Base-by-base conservation (phyloP, 2,797 vertebrate genomes). In the Sardinella longiceps region DNA sequence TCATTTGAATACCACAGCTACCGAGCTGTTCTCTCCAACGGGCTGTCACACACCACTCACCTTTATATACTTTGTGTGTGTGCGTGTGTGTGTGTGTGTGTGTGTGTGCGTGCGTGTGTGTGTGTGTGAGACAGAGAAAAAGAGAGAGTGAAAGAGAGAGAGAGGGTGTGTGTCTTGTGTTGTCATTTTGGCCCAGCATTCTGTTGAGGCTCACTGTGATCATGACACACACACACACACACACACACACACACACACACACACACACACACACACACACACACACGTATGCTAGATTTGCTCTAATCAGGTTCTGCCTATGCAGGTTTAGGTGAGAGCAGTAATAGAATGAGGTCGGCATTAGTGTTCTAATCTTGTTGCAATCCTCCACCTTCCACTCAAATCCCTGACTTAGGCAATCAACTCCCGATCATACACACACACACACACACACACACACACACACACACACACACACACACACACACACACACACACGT, bases 341-440 rank as follows among this genome's bases (percentile, higher is more conserved):
- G 37, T 43, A 83, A 50, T 46, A 43, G 82, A 74, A 81, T 85
- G 37, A 83, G 30, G 43, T 50, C 20, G 60, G 82, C 80, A 85
- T 85, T 81, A 46, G 50, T 51, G 86, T 48, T 23, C 85, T 87
- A 82, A 82, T 80, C 70, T 80, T 60, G 18, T 80, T 82, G 60
- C 74, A 83, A 77, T 85, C 66, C 60, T 12, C 82, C n/a, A 39
- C 82, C 66, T 83, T 85, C 80, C 66, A 56, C 82, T 82, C 82
- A 70, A 82, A 83, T 66, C 82, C 81, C 82, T n/a, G 33, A 81
- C 51, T 84, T 39, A 3, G 86, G 63, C 81, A 85, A 82, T 84
- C 51, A 85, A 83, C 39, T 81, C 25, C 14, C n/a, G 53, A 80
- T 83, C 45, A 30, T 45, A 39, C 70, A 53, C 84, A 58, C 45